Percentiles rank a stretch among this genome's conserved stretches.
Conservation (phyloP, 2,113 vertebrate species). For the Salvator merianae region DNA sequence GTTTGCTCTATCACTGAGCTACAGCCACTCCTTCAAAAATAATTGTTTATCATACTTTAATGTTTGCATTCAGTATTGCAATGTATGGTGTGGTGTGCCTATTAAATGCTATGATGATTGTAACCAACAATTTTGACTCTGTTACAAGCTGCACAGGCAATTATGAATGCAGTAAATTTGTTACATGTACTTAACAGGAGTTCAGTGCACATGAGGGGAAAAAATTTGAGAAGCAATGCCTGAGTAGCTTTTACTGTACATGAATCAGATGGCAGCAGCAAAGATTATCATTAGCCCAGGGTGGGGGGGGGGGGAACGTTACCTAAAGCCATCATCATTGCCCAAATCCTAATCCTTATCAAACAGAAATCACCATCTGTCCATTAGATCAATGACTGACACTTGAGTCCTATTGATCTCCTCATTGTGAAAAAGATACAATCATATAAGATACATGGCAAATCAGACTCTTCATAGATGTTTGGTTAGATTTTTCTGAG, state of each 20-base stretch:
- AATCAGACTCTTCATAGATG: slow-evolving; percentile 67
- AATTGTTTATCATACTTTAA: neutral
- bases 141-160: neutral
- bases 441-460: slow-evolving; percentile 59
- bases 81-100: rapidly evolving
- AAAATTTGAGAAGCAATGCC: slow-evolving; percentile 41
- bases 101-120: neutral
- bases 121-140: neutral
- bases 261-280: slow-evolving; percentile 63
- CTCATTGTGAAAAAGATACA: slow-evolving; percentile 61
- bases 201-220: slow-evolving; percentile 42
- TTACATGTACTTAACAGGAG: slow-evolving; percentile 27
- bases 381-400: slow-evolving; percentile 58
- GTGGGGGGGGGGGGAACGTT: slow-evolving; percentile 49
- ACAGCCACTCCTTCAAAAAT: neutral
- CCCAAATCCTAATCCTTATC: slow-evolving; percentile 64
- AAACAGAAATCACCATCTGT: slow-evolving; percentile 65
- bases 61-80: neutral
- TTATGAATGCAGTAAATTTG: slow-evolving; percentile 41
- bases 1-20: too few species aligned
- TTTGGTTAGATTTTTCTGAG: slow-evolving; percentile 65
- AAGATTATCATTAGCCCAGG: slow-evolving; percentile 50
- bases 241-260: slow-evolving; percentile 46
- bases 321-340: slow-evolving; percentile 41
- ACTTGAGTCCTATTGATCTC: slow-evolving; percentile 56